Conservation (phyloP, 2,797 vertebrate genomes). For the Euthynnus affinis region DNA sequence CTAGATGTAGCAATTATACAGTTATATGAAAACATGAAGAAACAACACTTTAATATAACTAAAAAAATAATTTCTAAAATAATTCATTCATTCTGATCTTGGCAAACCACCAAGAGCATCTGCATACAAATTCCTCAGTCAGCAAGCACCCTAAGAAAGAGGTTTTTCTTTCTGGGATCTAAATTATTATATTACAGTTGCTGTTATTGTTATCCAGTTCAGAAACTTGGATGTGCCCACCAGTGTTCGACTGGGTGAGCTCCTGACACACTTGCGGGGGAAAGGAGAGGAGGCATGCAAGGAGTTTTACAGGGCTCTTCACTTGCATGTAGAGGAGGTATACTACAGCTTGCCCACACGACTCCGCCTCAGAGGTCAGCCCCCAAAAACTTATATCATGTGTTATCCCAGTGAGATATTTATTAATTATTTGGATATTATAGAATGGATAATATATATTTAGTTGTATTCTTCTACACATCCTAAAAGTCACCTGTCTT, state of each 20-base stretch:
- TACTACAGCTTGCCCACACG: constrained; percentile 93
- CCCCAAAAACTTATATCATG: not conserved
- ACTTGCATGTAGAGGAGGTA: constrained; percentile 93
- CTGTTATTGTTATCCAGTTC: constrained; percentile 85
- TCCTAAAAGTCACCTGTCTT: constrained; percentile 6
- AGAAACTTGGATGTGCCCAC: constrained; percentile 92
- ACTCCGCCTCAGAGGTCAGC: constrained; percentile 85
- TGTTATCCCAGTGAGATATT: not conserved
- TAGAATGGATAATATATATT: not conserved
- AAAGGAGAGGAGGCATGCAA: constrained; percentile 93
- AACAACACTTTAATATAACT: not conserved
- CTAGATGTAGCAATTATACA: not conserved
- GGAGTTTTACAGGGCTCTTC: constrained; percentile 96
- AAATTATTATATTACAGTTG: not conserved
- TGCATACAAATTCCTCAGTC: not conserved
- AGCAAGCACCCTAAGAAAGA: not conserved
- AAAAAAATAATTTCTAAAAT: not conserved
- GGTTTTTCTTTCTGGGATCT: rapidly evolving
- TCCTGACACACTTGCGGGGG: constrained; percentile 90
- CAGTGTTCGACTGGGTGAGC: constrained; percentile 88
- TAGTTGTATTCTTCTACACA: not conserved
- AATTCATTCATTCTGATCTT: not conserved
- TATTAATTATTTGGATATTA: not conserved
- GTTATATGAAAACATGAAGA: not conserved
- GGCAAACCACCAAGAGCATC: not conserved